Evolutionary conservation across 1,140 invertebrate genomes (phyloP), one percentile per base, ranked within the genome.

Genomic region (Drosophila nikananu): DNA sequence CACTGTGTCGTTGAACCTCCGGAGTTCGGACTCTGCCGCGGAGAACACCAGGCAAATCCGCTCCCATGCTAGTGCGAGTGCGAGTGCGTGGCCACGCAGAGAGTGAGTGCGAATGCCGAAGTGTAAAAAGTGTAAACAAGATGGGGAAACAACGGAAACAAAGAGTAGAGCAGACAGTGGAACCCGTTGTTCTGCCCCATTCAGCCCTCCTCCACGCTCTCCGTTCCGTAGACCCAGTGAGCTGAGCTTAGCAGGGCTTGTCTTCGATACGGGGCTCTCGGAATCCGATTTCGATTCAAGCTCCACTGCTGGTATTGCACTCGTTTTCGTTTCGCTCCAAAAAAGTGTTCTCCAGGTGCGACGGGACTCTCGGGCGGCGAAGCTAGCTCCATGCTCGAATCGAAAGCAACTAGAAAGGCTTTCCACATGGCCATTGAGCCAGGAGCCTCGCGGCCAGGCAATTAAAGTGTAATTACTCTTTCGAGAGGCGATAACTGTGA

Each of bases 1-100:
- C 35, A 39, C 21, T 32, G 65, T 67, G 80, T 87, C 80, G 61
- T 74, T 87, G 84, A 87, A 83, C 84, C 59, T 57, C 67, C 79
- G 51, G 58, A 79, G 71, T 54, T 64, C 70, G 58, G 59, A 54
- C 30, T 19, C 51, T 19, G n/a, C 51, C 13, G n/a, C n/a, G 6
- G 51, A 52, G 35, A 74, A 49, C 25, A 35, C 35, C 41, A 49
- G 32, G 21, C 59, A 44, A 71, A 73, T 62, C 64, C 59, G 80
- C 71, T 42, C 39, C 19, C 51, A 52, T 19, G 48, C 23, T 5
- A 68, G 46, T 70, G 67, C 58, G 75, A 72, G 44, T 80, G 63
- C 57, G 75, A 72, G 44, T 84, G 63, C 57, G 77, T 63, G 54
- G 51, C 76, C 39, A 84, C 52, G 54, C 70, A n/a, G 27, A 23